These are phyloP conservation scores for Cairina moschata DNA, from an alignment of 2,113 vertebrate species.

Conservation along the genomic window DNA sequence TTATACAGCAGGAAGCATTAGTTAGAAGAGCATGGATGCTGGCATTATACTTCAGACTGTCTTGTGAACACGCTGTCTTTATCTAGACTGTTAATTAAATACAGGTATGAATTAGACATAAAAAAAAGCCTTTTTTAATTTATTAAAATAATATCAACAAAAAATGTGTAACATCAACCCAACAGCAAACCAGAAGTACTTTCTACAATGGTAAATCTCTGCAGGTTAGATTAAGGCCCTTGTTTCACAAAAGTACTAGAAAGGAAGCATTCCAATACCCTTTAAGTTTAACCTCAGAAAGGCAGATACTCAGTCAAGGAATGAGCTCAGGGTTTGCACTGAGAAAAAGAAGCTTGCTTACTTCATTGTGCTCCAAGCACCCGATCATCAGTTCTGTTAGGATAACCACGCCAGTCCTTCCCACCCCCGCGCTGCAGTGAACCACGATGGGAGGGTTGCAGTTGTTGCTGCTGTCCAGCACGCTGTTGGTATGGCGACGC, in stretches of 20 bases:
- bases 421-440: constrained; percentile 92
- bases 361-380: constrained; percentile 94
- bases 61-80: neutral
- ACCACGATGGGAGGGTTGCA: constrained; percentile 90
- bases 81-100: neutral
- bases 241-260: neutral
- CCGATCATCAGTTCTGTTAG: constrained; percentile 94
- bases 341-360: constrained; percentile 55
- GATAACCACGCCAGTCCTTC: constrained; percentile 91
- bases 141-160: neutral
- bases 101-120: neutral
- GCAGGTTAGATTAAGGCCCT: neutral
- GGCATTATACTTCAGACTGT: neutral
- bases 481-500: constrained; percentile 92
- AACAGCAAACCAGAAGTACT: neutral
- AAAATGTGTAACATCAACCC: neutral
- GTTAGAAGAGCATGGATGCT: neutral
- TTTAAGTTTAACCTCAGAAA: neutral
- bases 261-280: neutral
- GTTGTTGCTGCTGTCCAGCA: constrained; percentile 86
- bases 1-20: neutral
- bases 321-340: fast-evolving
- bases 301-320: neutral
- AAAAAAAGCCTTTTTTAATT: neutral
- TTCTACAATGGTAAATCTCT: neutral